A percentile compares a stretch with the other conserved stretches of the same genome.
Evolutionary conservation across 1,140 invertebrate genomes (phyloP).

Genomic region (Eurosta solidaginis): DNA sequence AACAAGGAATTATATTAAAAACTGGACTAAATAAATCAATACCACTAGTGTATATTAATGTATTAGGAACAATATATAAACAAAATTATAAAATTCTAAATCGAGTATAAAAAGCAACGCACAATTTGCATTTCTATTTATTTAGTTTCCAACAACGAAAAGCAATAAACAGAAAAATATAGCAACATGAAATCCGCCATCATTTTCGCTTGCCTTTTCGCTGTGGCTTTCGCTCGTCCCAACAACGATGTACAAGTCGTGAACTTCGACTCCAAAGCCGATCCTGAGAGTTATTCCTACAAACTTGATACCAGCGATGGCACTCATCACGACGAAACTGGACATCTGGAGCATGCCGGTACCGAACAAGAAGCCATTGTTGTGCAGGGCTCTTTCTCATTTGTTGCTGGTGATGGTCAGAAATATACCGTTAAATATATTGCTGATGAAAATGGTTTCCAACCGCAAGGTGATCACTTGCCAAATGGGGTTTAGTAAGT

Average conservation of each 20-base stretch:
- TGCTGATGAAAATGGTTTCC: slow-evolving; percentile 77
- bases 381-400: slow-evolving; percentile 39
- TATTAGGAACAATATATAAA: not conserved
- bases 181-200: slow-evolving; percentile 39
- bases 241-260: slow-evolving; percentile 25
- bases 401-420: slow-evolving; percentile 39
- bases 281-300: slow-evolving; percentile 28
- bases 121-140: not conserved
- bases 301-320: slow-evolving; percentile 33
- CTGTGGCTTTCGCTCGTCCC: slow-evolving; percentile 33
- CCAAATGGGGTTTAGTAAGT: slow-evolving; percentile 54
- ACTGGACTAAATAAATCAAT: not conserved
- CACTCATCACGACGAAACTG: slow-evolving; percentile 18
- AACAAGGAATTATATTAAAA: not conserved
- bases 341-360: slow-evolving; percentile 29
- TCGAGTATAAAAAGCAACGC: not conserved
- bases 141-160: slow-evolving; percentile 21
- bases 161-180: slow-evolving; percentile 29
- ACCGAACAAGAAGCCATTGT: slow-evolving; percentile 37
- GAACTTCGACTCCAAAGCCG: slow-evolving; percentile 28
- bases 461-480: slow-evolving; percentile 71
- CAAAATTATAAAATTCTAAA: not conserved
- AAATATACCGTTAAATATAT: slow-evolving; percentile 41
- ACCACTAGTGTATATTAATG: no score
- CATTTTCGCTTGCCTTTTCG: slow-evolving; percentile 34